Base-by-base conservation (phyloP, 2,797 vertebrate genomes). In the Anas bahamensis region DNA sequence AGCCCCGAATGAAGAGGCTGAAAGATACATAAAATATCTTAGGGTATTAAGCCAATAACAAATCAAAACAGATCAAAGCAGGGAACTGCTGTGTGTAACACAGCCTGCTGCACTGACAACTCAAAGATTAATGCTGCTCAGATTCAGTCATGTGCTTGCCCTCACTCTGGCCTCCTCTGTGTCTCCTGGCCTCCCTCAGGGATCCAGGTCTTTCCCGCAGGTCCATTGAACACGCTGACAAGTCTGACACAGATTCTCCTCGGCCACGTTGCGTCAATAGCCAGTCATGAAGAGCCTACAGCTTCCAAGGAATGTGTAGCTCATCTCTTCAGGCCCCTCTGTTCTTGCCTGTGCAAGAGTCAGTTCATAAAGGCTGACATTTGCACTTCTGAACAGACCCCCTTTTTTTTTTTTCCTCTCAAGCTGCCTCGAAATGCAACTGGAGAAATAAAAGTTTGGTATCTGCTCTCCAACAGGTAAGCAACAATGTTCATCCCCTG, bases 21-120 rank as follows among this genome's bases (percentile, higher is more conserved):
- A 72, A 86, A 78, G 22, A 73, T 17, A 53, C 4, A 15, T 74
- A 31, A 81, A 87, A 17, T 74, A 63, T 55, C 21, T 90, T 22
- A 21, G 44, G 13, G 8, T 65, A 53, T 70, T 70, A 84, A 76
- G 83, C 28, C 35, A 79, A 14, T 68, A 91, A 73, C 35, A 84
- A 94, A 88, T 79, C 52, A 70, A 91, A 93, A 59, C 6, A 12
- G 28, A 86, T 63, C 31, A 90, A 86, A 95, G 55, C 39, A 88
- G 35, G 60, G 50, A 84, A 41, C 66, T 90, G 70, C 48, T 76
- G 42, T 35, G 35, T 90, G 19, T 79, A 82, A 37, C 41, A 52
- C 11, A 79, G 68, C 37, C 63, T 53, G 10, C 26, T 31, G 41
- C n/a, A 65, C 28, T 66, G 53, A 41, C 53, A 82, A 23, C 60